These are phyloP conservation scores for Panopea generosa DNA, from an alignment of 2,888 invertebrate genomes.

Conservation along the genomic window DNA sequence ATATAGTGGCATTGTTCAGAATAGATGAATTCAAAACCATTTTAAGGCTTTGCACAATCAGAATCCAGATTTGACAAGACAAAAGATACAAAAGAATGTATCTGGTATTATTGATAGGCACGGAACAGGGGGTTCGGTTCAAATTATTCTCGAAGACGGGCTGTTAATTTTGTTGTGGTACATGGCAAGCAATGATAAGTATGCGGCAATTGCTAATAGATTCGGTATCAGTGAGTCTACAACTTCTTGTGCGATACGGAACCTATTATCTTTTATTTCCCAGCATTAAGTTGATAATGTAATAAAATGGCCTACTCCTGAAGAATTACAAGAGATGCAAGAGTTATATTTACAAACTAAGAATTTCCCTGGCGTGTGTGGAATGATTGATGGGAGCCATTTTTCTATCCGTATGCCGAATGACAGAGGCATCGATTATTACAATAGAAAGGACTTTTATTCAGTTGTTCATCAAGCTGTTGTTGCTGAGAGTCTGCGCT, in stretches of 20 bases:
- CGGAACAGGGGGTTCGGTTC: constrained; percentile 5
- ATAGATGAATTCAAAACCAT: too few species aligned
- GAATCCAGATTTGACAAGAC: constrained; percentile 7
- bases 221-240: constrained; percentile 35
- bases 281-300: constrained; percentile 11
- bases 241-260: constrained; percentile 23
- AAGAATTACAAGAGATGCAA: too few species aligned
- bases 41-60: too few species aligned
- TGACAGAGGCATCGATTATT: constrained; percentile 14
- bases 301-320: too few species aligned
- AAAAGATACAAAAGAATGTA: background rate
- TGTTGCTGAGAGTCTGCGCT: too few species aligned
- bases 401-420: constrained; percentile 16
- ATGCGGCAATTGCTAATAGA: constrained; percentile 19
- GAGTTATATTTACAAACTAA: too few species aligned
- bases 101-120: too few species aligned
- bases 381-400: constrained; percentile 43
- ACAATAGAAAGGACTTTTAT: too few species aligned
- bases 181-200: constrained; percentile 24
- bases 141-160: constrained; percentile 4
- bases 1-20: too few species aligned
- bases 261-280: too few species aligned
- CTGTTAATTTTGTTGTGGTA: constrained; percentile 21
- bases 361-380: too few species aligned
- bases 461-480: too few species aligned